A percentile compares a stretch with the other conserved stretches of the same genome.
Conservation (phyloP, 2,888 invertebrate genomes). For the Meliscaeva auricollis region DNA sequence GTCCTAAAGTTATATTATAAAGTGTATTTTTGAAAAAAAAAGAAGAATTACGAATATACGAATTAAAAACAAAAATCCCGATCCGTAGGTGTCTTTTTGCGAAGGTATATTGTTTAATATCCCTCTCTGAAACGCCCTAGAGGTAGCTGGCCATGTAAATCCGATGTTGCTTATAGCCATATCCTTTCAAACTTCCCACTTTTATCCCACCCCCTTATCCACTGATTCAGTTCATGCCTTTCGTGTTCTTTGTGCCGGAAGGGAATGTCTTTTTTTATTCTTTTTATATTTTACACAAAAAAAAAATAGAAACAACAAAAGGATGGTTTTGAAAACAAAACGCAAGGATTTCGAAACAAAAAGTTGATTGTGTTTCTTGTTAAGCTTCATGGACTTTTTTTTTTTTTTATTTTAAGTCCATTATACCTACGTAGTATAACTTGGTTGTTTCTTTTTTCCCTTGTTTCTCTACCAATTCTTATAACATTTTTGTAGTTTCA, state of each 20-base stretch:
- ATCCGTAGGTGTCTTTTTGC: background rate
- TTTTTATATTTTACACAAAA: background rate
- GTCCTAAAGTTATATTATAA: too few species aligned
- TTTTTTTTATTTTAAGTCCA: slow-evolving; percentile 12
- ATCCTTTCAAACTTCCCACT: background rate
- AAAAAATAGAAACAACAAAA: slow-evolving; percentile 21
- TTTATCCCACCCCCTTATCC: background rate
- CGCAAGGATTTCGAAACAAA: slow-evolving; percentile 37
- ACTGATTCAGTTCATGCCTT: background rate
- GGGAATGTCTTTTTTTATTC: slow-evolving; percentile 3
- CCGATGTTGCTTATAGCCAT: background rate
- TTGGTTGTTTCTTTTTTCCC: background rate
- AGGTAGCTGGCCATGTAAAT: background rate
- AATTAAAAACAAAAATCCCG: too few species aligned
- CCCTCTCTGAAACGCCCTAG: background rate
- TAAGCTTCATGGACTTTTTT: background rate
- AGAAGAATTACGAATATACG: too few species aligned
- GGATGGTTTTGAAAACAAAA: slow-evolving; percentile 25
- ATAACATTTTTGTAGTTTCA: background rate
- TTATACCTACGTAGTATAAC: background rate
- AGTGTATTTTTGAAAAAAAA: too few species aligned
- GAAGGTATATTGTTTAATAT: background rate
- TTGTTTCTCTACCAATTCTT: background rate
- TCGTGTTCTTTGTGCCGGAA: slow-evolving; percentile 22
- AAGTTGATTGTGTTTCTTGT: slow-evolving; percentile 35